These are phyloP conservation scores for Periparus ater DNA, from an alignment of 2,797 vertebrate genomes.

Conservation along the genomic window DNA sequence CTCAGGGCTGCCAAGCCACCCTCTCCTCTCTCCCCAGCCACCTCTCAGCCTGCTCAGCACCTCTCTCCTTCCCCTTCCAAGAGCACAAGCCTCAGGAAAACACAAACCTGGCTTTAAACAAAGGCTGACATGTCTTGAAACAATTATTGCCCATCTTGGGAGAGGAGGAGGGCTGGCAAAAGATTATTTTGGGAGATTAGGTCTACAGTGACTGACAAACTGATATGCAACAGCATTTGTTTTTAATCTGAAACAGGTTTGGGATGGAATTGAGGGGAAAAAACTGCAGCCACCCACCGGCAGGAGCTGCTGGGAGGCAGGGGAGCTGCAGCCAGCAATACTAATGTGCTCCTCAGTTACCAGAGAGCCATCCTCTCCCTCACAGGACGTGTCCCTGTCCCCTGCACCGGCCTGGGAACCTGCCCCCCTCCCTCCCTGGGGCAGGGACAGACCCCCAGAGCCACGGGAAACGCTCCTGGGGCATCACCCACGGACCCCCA, in stretches of 20 bases:
- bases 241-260: constrained; percentile 62
- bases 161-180: constrained; percentile 7
- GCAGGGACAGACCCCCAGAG: not conserved
- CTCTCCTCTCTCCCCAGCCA: not conserved
- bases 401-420: fast-evolving
- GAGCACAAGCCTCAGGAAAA: constrained; percentile 31
- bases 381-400: not conserved
- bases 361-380: not conserved
- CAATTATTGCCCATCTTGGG: constrained; percentile 58
- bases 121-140: constrained; percentile 67
- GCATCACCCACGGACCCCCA: fast-evolving
- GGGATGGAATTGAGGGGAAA: not conserved
- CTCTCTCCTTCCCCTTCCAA: constrained; percentile 36
- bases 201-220: constrained; percentile 45
- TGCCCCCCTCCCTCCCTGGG: not conserved
- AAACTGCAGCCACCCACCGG: not conserved
- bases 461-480: fast-evolving
- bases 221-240: not conserved
- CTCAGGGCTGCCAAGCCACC: constrained; percentile 3
- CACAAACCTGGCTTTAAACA: constrained; percentile 55
- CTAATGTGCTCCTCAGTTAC: not conserved
- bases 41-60: not conserved
- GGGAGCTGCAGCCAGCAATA: not conserved
- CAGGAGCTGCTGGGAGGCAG: not conserved
- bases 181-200: constrained; percentile 65